Evolutionary conservation across 2,797 vertebrate genomes (phyloP).

Genomic region (Nannoperca obscura): DNA sequence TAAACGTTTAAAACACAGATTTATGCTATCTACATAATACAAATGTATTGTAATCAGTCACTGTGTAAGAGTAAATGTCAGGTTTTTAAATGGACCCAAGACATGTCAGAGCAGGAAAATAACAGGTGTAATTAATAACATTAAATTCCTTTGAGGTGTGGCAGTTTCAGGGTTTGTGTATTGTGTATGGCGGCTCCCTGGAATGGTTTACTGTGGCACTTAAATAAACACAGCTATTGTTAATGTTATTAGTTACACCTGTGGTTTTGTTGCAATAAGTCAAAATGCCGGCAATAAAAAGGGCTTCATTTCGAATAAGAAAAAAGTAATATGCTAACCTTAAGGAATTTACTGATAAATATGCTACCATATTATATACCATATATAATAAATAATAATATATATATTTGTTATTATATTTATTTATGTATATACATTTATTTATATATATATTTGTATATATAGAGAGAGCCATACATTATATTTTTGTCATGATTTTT

Average conservation of each 20-base stretch:
- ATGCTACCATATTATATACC: not conserved
- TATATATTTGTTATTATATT: too few relatives aligned
- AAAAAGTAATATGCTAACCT: not conserved
- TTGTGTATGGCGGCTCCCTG: not conserved
- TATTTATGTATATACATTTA: too few relatives aligned
- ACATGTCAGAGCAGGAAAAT: not conserved
- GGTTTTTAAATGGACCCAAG: not conserved
- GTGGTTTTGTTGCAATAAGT: not conserved
- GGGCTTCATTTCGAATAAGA: not conserved
- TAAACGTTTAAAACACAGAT: not conserved
- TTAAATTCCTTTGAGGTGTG: not conserved
- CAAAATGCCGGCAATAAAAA: not conserved
- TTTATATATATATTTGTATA: too few relatives aligned
- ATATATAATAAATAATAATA: too few relatives aligned
- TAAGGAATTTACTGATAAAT: not conserved
- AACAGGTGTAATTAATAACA: not conserved
- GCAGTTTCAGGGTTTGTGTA: not conserved
- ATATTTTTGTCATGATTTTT: slow-evolving; percentile 32
- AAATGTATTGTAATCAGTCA: not conserved
- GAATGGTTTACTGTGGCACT: not conserved
- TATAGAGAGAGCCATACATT: not conserved
- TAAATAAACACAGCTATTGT: not conserved
- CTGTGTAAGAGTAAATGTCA: not conserved
- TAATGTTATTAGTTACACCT: not conserved
- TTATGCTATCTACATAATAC: not conserved